Evolutionary conservation across 2,113 vertebrate genomes (phyloP), one percentile per base, ranked within the genome.

Genomic region (Ameiurus melas): DNA sequence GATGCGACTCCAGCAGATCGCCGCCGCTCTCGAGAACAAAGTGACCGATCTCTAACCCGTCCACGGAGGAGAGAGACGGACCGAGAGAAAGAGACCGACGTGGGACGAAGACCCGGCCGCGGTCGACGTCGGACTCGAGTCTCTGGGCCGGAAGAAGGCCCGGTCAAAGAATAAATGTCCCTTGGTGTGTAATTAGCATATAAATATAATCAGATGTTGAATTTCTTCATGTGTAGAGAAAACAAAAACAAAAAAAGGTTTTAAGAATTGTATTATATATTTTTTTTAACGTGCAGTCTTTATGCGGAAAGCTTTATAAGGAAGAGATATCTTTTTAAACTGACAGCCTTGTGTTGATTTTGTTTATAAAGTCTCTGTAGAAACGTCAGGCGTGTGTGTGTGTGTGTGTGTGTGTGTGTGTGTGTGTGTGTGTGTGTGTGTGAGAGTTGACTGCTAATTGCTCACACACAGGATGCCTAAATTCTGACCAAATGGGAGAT

Each of bases 1-100:
- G 92, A 95, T 97, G 94, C 97, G 98, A 94, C 96, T 99, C 90
- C 98, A 99, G 95, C 98, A 99, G 94, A 97, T 99, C 83, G 97
- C 98, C 6, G 97, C 98, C 55, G 96, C 97, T 0, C 95, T 99
- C 90, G 98, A 99, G 95, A 97, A 99, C 96, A 99, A 99, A 97
- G 97, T 99, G 94, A 99, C 98, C 57, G 98, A 97, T 96, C 97
- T 99, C 95, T 99, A 96, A 98, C 95, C 95, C 90, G 89, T 89
- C 39, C 57, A 55, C 58, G 7, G 43, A 47, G 47, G 47, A 39
- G 62, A 88, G 58, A 58, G 78, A 70, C 71, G 53, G 62, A 60
- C 8, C 47, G 64, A 36, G 71, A 88, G 53, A 33, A 27, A 70
- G 91, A 90, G 85, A 89, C 77, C 39, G 83, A 82, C 70, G 64